Evolutionary conservation across 2,113 vertebrate species (phyloP), one percentile per base, ranked within the genome.

Genomic region (Mirounga angustirostris): DNA sequence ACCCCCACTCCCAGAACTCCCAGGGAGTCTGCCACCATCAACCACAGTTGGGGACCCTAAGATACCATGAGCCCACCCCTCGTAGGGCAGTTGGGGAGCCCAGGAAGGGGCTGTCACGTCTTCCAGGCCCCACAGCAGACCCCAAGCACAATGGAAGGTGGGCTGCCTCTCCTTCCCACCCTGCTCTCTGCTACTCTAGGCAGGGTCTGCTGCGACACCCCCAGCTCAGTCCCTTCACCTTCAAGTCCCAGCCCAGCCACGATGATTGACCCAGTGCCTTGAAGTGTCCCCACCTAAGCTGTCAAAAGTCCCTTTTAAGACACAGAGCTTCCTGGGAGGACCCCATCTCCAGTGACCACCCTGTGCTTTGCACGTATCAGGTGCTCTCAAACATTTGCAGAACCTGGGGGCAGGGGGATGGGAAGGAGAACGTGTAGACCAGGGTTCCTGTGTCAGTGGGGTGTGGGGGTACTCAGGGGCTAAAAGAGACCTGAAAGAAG

Each of bases 381-480:
- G 9, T 56, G n/a, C 63, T 91, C 30, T 81, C 16, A 83, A 89
- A 80, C 11, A 14, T 91, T 88, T 81, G 65, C 87, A 79, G 59
- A 83, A 50, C n/a, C 40, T 13, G 50, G 0, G 12, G 4, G 28
- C 2, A 2, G 40, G 2, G 28, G 0, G 13, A 58, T 4, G 0
- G 12, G 10, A 19, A 3, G 52, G 78, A 36, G 9, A 26, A 28
- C 52, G 1, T 52, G 36, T 28, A 61, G 26, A 33, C 15, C 30
- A 86, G 36, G 12, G 61, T 59, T 94, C 84, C 69, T 93, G 14
- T 83, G 73, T 71, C 46, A 28, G 81, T 86, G 80, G 10, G 61
- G 67, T 12, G 58, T 89, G 16, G 16, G 69, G 58, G 13, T 58
- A 36, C 19, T 81, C 65, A 80, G 33, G 50, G 46, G 1, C 78